phyloP scores from a whole-genome alignment of 2,113 vertebrate genomes.

The Pollimyrus isidori region DNA sequence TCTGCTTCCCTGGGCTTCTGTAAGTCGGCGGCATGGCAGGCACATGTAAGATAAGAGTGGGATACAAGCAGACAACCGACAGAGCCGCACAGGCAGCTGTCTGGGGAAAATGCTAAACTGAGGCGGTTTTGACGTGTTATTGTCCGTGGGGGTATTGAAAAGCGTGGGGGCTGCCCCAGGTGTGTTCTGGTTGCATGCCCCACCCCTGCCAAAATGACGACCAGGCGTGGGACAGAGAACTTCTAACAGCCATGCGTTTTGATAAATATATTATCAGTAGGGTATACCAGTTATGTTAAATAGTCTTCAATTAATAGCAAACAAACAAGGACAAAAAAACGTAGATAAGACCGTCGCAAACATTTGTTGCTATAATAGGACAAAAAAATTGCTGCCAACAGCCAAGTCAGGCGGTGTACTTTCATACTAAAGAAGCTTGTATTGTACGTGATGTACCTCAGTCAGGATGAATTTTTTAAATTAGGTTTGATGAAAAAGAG shows the following conservation, averaged over 20 bases:
- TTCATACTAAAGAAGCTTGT: neutral
- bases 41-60: conserved; percentile 26
- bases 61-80: conserved; percentile 17
- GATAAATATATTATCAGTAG: neutral
- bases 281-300: neutral
- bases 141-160: neutral
- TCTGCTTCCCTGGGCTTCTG: conserved; percentile 21
- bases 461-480: neutral
- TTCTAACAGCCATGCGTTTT: neutral
- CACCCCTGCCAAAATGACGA: neutral
- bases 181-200: neutral
- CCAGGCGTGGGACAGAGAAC: neutral
- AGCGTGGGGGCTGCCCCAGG: neutral
- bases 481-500: neutral
- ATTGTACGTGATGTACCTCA: neutral
- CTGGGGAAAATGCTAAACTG: neutral
- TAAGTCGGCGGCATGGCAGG: conserved; percentile 25
- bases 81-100: neutral
- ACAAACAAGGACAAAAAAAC: neutral
- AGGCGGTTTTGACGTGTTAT: neutral
- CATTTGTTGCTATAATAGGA: neutral
- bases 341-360: neutral
- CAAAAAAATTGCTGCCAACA: neutral
- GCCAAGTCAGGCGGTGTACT: neutral
- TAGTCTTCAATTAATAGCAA: neutral